Percentiles rank a stretch among this genome's conserved stretches.
phyloP scores from a whole-genome alignment of 2,113 vertebrate species.

The Lepisosteus oculatus region DNA sequence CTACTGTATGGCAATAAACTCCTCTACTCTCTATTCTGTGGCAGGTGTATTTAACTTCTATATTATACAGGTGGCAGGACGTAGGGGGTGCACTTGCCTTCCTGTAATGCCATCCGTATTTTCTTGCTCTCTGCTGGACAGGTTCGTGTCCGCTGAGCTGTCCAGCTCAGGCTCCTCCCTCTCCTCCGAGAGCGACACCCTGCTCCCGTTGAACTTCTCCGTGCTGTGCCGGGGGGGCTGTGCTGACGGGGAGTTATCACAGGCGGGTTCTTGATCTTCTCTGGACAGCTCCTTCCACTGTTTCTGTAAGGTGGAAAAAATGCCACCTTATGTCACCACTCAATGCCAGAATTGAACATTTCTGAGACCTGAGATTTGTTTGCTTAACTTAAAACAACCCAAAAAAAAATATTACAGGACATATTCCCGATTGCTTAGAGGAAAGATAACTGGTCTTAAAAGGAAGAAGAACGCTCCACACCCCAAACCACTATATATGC shows the following conservation, averaged over 20 bases:
- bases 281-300: conserved; percentile 68
- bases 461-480: no score
- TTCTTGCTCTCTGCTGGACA: conserved; percentile 59
- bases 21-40: no score
- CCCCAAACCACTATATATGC: no score
- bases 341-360: no score
- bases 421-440: no score
- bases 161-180: conserved; percentile 45
- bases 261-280: conserved; percentile 64
- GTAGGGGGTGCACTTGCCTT: conserved; percentile 58
- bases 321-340: no score
- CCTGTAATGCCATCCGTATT: conserved; percentile 53
- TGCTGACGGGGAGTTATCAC: conserved; percentile 61
- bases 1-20: no score
- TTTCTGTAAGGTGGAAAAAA: conserved; percentile 49
- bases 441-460: no score
- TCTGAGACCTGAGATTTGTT: no score
- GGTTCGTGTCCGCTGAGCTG: conserved; percentile 42
- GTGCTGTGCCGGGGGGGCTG: conserved; percentile 56
- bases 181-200: conserved; percentile 51
- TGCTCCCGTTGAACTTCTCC: conserved; percentile 75
- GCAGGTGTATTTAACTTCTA: not conserved
- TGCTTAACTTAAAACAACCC: no score
- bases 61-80: not conserved
- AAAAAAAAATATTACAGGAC: no score